A percentile compares a stretch with the other conserved stretches of the same genome.
Conservation (phyloP, 1,140 invertebrate genomes). For the Neomicropteryx cornuta region DNA sequence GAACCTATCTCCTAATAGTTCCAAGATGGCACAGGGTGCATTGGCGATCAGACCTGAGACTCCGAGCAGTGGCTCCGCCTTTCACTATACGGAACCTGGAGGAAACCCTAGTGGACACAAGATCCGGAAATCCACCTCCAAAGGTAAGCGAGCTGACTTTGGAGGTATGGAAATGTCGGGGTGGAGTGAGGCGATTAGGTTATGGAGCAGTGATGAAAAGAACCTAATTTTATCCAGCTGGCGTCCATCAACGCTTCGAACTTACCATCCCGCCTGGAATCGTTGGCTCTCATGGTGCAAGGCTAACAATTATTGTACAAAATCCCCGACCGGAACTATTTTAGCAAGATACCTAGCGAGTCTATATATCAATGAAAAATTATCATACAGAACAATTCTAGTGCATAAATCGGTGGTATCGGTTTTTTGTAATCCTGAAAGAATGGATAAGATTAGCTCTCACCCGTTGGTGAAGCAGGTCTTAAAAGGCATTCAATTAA, state of each 20-base stretch:
- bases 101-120: conserved; percentile 10
- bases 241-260: conserved; percentile 10
- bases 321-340: no score
- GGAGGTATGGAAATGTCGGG: conserved; percentile 14
- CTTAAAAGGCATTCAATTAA: conserved; percentile 13
- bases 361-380: conserved; percentile 3
- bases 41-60: conserved; percentile 15
- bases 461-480: conserved; percentile 15
- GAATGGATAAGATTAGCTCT: conserved; percentile 9
- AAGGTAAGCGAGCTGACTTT: conserved; percentile 8
- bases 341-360: no score
- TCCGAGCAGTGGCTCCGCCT: conserved; percentile 10
- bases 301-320: no score
- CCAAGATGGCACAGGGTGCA: conserved; percentile 16
- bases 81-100: conserved; percentile 12
- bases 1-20: conserved; percentile 11
- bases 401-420: conserved; percentile 21
- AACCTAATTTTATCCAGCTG: conserved; percentile 8
- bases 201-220: conserved; percentile 3
- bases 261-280: conserved; percentile 9
- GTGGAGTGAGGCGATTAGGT: conserved; percentile 6
- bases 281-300: no score
- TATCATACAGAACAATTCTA: conserved; percentile 19
- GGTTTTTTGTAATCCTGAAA: conserved; percentile 17
- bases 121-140: conserved; percentile 5